phyloP scores from a whole-genome alignment of 2,888 invertebrate species.

The Antheraea assamensis region DNA sequence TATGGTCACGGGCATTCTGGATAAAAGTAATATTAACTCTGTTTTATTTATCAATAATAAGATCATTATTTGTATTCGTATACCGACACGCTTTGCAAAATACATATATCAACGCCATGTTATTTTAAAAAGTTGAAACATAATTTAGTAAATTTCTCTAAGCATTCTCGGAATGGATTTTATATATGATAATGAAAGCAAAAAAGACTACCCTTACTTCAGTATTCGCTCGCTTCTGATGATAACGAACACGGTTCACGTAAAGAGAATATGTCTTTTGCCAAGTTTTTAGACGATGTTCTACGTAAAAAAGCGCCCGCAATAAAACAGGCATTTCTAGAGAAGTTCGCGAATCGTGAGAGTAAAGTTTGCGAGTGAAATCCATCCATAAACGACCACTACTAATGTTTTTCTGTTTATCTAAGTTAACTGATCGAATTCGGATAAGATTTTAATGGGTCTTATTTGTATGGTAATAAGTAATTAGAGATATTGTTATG shows the following conservation, averaged over 20 bases:
- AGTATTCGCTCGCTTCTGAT: conserved; percentile 19
- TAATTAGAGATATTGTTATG: too few species aligned
- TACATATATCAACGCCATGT: too few species aligned
- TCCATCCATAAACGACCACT: conserved; percentile 22
- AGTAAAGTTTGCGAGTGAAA: conserved; percentile 50
- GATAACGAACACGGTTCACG: conserved; percentile 61
- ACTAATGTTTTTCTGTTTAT: not conserved
- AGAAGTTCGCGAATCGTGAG: conserved; percentile 50
- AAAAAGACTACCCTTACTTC: conserved; percentile 10
- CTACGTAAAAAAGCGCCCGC: conserved; percentile 57
- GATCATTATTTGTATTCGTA: too few species aligned
- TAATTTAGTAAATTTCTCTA: too few species aligned
- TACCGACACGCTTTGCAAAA: too few species aligned
- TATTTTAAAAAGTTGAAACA: too few species aligned
- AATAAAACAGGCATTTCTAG: conserved; percentile 68
- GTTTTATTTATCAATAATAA: too few species aligned
- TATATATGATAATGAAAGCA: not conserved
- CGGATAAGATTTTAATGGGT: not conserved
- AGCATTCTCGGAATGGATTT: not conserved
- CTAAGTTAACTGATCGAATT: not conserved
- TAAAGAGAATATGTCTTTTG: conserved; percentile 63
- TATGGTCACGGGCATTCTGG: too few species aligned
- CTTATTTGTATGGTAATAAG: too few species aligned
- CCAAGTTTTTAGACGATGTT: conserved; percentile 54
- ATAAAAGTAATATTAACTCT: too few species aligned